These are phyloP conservation scores for Amia ocellicauda DNA, from an alignment of 2,113 vertebrate genomes.

Conservation along the genomic window DNA sequence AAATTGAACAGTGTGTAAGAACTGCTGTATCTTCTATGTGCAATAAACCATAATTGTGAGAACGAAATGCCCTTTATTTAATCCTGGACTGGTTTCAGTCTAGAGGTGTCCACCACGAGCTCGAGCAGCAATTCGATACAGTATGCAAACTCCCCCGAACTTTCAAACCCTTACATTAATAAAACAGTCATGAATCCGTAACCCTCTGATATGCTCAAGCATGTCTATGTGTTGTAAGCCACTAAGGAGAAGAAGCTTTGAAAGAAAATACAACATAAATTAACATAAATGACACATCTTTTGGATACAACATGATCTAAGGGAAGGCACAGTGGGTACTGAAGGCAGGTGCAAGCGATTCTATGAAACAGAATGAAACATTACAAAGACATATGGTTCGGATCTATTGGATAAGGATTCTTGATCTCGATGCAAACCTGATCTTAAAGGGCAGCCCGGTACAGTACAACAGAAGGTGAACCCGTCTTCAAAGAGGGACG, in stretches of 20 bases:
- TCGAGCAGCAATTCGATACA: too few relatives aligned
- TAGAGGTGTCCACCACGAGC: too few relatives aligned
- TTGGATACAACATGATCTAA: constrained; percentile 1
- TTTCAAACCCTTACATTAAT: not conserved
- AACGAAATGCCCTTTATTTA: too few relatives aligned
- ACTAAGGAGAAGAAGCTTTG: not conserved
- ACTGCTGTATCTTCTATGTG: too few relatives aligned
- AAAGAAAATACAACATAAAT: constrained; percentile 13
- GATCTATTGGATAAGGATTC: not conserved
- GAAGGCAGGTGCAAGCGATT: constrained; percentile 5
- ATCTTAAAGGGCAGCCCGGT: constrained; percentile 1
- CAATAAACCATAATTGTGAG: too few relatives aligned
- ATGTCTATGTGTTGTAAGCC: not conserved
- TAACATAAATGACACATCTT: constrained; percentile 1
- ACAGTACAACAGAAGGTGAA: not conserved
- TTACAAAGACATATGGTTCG: not conserved
- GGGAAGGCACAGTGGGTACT: not conserved
- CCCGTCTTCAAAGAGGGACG: constrained; percentile 9
- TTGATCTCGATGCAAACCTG: constrained; percentile 14
- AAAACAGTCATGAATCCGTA: not conserved
- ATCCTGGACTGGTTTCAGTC: too few relatives aligned
- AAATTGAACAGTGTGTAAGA: too few relatives aligned
- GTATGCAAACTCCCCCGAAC: too few relatives aligned
- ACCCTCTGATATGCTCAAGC: not conserved
- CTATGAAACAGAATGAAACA: constrained; percentile 9